A percentile compares a stretch with the other conserved stretches of the same genome.
Conservation (phyloP, 2,888 invertebrate genomes). For the Thyatira batis region DNA sequence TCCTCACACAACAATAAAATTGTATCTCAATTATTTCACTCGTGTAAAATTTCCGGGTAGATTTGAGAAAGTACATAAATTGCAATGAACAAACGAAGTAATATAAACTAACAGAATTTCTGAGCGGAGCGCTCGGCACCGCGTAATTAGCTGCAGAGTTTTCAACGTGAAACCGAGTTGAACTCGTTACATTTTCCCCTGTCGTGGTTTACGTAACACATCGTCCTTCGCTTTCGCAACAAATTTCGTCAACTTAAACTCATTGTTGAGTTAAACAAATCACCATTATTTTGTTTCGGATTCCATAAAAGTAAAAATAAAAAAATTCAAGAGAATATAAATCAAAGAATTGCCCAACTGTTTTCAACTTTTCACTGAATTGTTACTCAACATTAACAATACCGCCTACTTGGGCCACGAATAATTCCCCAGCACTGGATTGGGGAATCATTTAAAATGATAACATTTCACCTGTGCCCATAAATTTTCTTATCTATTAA, state of each 20-base stretch:
- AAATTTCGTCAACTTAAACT: slow-evolving; percentile 13
- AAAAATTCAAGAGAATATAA: not conserved
- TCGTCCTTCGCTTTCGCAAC: slow-evolving; percentile 15
- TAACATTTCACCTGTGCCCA: slow-evolving; percentile 17
- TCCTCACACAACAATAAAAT: not conserved
- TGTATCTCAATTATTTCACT: not conserved
- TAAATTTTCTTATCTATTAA: slow-evolving; percentile 47
- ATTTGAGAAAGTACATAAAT: slow-evolving; percentile 16
- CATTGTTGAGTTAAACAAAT: not conserved
- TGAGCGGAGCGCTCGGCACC: not conserved
- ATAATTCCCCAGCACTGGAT: not conserved
- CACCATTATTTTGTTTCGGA: not conserved
- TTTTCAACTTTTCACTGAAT: not conserved
- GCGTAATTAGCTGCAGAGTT: slow-evolving; percentile 31
- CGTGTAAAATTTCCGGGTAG: slow-evolving; percentile 2
- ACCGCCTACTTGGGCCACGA: not conserved
- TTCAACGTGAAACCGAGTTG: slow-evolving; percentile 26
- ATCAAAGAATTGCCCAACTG: not conserved
- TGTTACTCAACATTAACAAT: not conserved
- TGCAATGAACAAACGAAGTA: slow-evolving; percentile 14
- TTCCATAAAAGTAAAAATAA: not conserved
- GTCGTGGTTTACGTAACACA: slow-evolving; percentile 26
- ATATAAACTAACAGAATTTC: slow-evolving; percentile 18
- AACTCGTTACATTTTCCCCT: slow-evolving; percentile 18
- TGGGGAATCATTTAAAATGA: not conserved